Conservation (phyloP, 2,113 vertebrate genomes). For the Daubentonia madagascariensis region DNA sequence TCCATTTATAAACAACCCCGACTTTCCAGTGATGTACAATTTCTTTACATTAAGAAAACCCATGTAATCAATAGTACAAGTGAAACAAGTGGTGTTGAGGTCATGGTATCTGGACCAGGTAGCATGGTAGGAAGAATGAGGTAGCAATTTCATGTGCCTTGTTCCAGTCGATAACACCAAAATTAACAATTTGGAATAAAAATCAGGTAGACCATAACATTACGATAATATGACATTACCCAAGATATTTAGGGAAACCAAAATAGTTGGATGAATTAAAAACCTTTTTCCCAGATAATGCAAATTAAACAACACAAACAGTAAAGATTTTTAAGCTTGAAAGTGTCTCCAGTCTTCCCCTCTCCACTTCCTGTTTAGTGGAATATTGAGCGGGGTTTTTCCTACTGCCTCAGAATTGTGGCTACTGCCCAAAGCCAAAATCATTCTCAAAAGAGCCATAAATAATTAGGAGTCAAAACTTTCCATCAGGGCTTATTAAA, state of each 20-base stretch:
- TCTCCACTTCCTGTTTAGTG: not conserved
- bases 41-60: not conserved
- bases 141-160: not conserved
- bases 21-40: not conserved
- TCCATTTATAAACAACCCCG: not conserved
- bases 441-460: not conserved
- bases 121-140: not conserved
- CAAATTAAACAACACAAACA: not conserved
- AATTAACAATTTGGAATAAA: not conserved
- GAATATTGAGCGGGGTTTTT: not conserved
- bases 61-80: not conserved
- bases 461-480: not conserved
- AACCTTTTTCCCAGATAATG: not conserved
- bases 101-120: not conserved
- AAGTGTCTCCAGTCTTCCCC: not conserved
- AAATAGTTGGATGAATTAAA: not conserved
- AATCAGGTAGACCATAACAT: not conserved
- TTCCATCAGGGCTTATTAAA: not conserved
- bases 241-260: not conserved
- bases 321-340: not conserved
- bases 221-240: not conserved
- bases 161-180: not conserved
- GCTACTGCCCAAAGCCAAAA: not conserved
- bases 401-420: not conserved
- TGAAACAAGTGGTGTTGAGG: not conserved